Percentiles rank a stretch among this genome's conserved stretches.
phyloP scores from a whole-genome alignment of 2,888 invertebrate genomes.

The Acanthoscelides obtectus region DNA sequence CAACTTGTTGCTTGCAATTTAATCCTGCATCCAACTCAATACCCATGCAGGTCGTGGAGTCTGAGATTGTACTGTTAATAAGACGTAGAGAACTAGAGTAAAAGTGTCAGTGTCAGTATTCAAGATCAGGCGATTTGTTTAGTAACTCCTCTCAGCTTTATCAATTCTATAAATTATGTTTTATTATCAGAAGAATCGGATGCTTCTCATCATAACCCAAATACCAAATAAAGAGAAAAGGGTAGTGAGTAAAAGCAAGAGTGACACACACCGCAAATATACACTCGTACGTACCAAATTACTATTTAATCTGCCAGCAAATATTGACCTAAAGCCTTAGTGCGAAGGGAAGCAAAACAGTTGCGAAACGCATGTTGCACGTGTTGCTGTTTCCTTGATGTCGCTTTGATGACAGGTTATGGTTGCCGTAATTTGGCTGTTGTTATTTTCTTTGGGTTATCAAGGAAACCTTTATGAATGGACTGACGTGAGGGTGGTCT shows the following conservation, averaged over 20 bases:
- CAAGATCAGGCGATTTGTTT: too few species aligned
- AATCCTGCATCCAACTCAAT: too few species aligned
- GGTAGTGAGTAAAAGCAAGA: conserved; percentile 19
- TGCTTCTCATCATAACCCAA: background rate
- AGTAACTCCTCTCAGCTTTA: too few species aligned
- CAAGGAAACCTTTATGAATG: background rate
- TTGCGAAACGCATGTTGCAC: conserved; percentile 22
- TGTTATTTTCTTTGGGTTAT: background rate
- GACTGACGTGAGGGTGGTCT: background rate
- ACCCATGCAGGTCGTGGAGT: too few species aligned
- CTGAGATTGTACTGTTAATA: too few species aligned
- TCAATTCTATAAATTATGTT: too few species aligned
- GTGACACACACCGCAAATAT: background rate
- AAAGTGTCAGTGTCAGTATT: too few species aligned
- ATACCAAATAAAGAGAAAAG: conserved; percentile 14
- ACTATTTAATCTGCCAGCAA: conserved; percentile 29
- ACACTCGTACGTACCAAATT: conserved; percentile 25
- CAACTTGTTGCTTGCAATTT: too few species aligned
- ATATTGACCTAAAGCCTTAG: conserved; percentile 29
- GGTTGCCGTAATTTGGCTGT: background rate
- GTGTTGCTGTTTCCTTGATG: conserved; percentile 21
- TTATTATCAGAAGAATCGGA: background rate
- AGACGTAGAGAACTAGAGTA: too few species aligned
- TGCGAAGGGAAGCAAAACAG: conserved; percentile 20
- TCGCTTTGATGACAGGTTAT: conserved; percentile 23